Percentiles rank a stretch among this genome's conserved stretches.
Evolutionary conservation across 2,888 invertebrate genomes (phyloP).

Genomic region (Chironomus riparius): DNA sequence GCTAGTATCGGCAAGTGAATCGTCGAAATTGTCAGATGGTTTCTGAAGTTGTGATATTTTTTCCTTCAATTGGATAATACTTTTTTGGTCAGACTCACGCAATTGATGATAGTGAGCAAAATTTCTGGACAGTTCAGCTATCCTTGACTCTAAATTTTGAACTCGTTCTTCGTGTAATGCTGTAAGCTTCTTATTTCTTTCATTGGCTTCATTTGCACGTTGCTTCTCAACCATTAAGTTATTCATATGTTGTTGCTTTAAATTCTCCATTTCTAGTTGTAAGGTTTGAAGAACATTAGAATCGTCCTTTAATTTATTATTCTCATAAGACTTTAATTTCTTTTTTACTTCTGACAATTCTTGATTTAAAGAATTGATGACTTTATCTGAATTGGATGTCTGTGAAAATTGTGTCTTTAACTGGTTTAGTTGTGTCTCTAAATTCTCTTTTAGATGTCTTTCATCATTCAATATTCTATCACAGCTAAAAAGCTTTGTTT

Average conservation of each 20-base stretch:
- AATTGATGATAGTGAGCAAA: constrained; percentile 68
- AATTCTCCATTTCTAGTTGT: constrained; percentile 60
- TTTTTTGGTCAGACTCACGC: constrained; percentile 60
- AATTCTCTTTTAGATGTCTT: constrained; percentile 60
- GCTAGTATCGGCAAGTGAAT: neutral
- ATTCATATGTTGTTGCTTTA: constrained; percentile 63
- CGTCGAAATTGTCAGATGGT: constrained; percentile 27
- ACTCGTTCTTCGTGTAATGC: constrained; percentile 68
- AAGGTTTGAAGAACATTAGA: constrained; percentile 48
- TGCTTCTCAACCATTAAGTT: constrained; percentile 66
- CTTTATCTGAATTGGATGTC: constrained; percentile 37
- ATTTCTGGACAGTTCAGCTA: constrained; percentile 70
- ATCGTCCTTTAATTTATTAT: constrained; percentile 39
- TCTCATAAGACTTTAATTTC: constrained; percentile 55
- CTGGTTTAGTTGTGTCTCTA: constrained; percentile 55
- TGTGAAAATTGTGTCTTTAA: constrained; percentile 43
- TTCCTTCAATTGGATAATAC: constrained; percentile 54
- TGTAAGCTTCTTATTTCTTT: constrained; percentile 56
- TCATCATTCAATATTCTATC: constrained; percentile 71
- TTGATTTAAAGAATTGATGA: constrained; percentile 46
- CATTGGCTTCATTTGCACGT: constrained; percentile 62
- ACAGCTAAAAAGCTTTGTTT: constrained; percentile 65
- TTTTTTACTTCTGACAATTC: constrained; percentile 56
- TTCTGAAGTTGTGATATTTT: constrained; percentile 35
- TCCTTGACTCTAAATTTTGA: constrained; percentile 60